Base-by-base conservation (phyloP, 2,888 invertebrate species). In the Polylopha cassiicola region DNA sequence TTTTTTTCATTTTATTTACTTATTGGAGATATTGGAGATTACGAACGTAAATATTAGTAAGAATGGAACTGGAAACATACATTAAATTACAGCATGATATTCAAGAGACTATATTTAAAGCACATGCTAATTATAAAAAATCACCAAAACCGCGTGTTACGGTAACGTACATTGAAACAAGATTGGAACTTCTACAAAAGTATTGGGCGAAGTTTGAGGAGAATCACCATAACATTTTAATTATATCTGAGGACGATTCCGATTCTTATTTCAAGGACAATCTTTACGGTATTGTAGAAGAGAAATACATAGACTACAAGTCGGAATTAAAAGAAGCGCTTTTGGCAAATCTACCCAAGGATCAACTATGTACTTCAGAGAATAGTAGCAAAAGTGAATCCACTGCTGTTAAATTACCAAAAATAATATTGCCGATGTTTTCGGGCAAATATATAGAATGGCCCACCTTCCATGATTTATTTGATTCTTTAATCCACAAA, bases 81-180 rank as follows among this genome's bases (percentile, higher is more conserved):
- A n/a, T n/a, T n/a, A n/a, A n/a, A n/a, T n/a, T n/a, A n/a, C n/a
- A n/a, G n/a, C n/a, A n/a, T n/a, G n/a, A n/a, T n/a, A n/a, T n/a
- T n/a, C n/a, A n/a, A n/a, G 43, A 43, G 27, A 43, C 33, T 10
- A 43, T 41, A 16, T 18, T 37, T 15, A 16, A 27, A n/a, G 15
- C 27, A 8, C 27, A n/a, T n/a, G 15, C 2, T 4, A 27, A 27
- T 15, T 27, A 15, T 3, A 27, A n/a, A n/a, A 27, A 27, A 9
- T 27, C 27, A 15, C 27, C 27, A 1, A 27, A 27, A 15, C 4
- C 3, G 2, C 14, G 27, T 8, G 7, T 27, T 8, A 27, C 27
- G 5, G n/a, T 27, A 3, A 4, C 27, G n/a, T 15, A 27, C 14
- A 14, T 27, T 8, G 27, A 27, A 14, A 15, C 27, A n/a, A 9